Evolutionary conservation across 2,888 invertebrate species (phyloP), one percentile per base, ranked within the genome.

Genomic region (Mythimna ferrago): DNA sequence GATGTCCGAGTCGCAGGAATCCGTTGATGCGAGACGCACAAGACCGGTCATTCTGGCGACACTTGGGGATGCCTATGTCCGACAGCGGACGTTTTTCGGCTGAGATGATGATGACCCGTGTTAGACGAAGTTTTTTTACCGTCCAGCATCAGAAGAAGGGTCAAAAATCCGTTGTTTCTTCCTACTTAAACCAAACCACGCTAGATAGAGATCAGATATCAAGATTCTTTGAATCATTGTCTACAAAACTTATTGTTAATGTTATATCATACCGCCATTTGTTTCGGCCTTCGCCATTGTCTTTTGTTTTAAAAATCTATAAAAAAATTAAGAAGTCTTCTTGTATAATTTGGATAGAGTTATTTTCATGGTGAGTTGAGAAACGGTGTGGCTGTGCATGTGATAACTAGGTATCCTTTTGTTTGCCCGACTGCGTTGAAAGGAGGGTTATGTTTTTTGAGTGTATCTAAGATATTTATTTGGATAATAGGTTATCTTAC

Each of bases 231-330:
- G 90, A 90, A 91, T 91, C 91, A 90, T 95, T 94, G 94, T 94
- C 89, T 91, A 93, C 91, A 88, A 94, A 94, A 94, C 92, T 94
- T 94, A 95, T 95, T 95, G 95, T 95, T 94, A 86, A 87, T 83
- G 91, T 93, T 93, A 94, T 94, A 93, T 94, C 92, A 94, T 91
- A 91, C 86, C 77, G 73, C 83, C 78, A 82, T 87, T 86, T 73
- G 81, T 71, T 72, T 38, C 73, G 92, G 84, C 94, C 94, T 94
- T 92, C 89, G 74, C 91, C 80, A 94, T 94, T 94, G 94, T 94
- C 89, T 88, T 93, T 92, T 92, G 91, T 92, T 90, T 89, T 87
- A 72, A 66, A 69, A 84, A 66, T 65, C 57, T 73, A 57, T 76
- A 74, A 74, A 81, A 44, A 76, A 77, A 72, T 67, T 62, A 80